Evolutionary conservation across 2,797 vertebrate genomes (phyloP).

Genomic region (Periophthalmus magnuspinnatus): DNA sequence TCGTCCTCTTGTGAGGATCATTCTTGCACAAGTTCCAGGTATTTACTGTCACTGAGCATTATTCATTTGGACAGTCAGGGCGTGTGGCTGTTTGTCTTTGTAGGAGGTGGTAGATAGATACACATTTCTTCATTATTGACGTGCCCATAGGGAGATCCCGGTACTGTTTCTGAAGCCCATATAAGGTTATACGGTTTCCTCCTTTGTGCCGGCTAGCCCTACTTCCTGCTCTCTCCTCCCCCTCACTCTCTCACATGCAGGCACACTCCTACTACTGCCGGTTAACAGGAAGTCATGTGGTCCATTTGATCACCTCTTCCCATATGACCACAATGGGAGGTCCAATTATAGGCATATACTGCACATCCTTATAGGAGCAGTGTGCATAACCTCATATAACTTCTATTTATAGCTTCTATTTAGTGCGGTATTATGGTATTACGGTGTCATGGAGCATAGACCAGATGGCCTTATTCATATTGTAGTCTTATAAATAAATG

Average conservation of each 20-base stretch:
- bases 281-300: constrained; percentile 49
- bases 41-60: not conserved
- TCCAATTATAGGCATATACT: constrained; percentile 19
- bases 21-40: constrained; percentile 4
- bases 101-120: constrained; percentile 31
- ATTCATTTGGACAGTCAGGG: constrained; percentile 1
- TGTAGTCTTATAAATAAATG: not conserved
- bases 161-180: constrained; percentile 60
- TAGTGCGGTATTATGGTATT: not conserved
- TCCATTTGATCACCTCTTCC: constrained; percentile 44
- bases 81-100: constrained; percentile 38
- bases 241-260: constrained; percentile 7
- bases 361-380: constrained; percentile 2
- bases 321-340: constrained; percentile 43
- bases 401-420: not conserved
- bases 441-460: not conserved
- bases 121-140: constrained; percentile 50
- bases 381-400: not conserved
- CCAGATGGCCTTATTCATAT: not conserved
- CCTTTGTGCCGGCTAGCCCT: constrained; percentile 40
- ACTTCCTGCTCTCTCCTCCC: constrained; percentile 47
- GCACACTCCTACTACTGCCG: constrained; percentile 46
- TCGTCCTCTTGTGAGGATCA: not conserved
- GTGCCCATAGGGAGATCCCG: constrained; percentile 34
- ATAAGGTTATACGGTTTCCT: constrained; percentile 72